A percentile compares a stretch with the other conserved stretches of the same genome.
Evolutionary conservation across 2,888 invertebrate genomes (phyloP).

Genomic region (Heliconius aoede): DNA sequence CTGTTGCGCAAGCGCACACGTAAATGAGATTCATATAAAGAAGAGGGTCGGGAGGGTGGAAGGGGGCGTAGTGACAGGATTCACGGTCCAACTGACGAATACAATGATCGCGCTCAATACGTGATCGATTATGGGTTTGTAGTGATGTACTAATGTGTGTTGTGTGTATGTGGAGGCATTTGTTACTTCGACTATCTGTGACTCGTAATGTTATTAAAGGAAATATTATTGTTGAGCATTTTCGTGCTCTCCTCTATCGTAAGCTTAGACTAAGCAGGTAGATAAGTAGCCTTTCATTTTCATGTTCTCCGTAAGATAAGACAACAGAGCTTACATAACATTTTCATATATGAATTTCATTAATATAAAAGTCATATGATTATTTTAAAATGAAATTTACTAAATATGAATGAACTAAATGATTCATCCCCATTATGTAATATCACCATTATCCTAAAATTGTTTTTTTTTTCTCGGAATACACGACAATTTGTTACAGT

Average conservation of each 20-base stretch:
- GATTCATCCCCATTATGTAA: background rate
- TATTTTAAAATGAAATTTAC: no score
- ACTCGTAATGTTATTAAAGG: background rate
- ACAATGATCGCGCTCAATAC: constrained; percentile 82
- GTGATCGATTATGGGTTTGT: constrained; percentile 81
- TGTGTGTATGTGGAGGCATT: constrained; percentile 35
- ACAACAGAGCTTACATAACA: no score
- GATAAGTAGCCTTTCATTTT: no score
- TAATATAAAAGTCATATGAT: no score
- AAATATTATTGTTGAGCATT: background rate
- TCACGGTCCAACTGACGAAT: constrained; percentile 79
- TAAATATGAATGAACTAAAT: no score
- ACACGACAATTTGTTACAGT: background rate
- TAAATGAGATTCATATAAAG: constrained; percentile 79
- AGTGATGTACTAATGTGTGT: constrained; percentile 53
- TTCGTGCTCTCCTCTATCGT: background rate
- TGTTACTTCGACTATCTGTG: constrained; percentile 36
- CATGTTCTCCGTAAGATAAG: background rate
- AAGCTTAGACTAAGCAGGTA: background rate
- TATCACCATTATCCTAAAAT: background rate
- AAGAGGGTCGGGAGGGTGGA: constrained; percentile 55
- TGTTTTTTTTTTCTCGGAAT: background rate
- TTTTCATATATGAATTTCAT: no score
- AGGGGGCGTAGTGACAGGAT: constrained; percentile 77
- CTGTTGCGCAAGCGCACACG: constrained; percentile 78